These are phyloP conservation scores for Cenopis cana DNA, from an alignment of 2,888 invertebrate species.

Conservation along the genomic window DNA sequence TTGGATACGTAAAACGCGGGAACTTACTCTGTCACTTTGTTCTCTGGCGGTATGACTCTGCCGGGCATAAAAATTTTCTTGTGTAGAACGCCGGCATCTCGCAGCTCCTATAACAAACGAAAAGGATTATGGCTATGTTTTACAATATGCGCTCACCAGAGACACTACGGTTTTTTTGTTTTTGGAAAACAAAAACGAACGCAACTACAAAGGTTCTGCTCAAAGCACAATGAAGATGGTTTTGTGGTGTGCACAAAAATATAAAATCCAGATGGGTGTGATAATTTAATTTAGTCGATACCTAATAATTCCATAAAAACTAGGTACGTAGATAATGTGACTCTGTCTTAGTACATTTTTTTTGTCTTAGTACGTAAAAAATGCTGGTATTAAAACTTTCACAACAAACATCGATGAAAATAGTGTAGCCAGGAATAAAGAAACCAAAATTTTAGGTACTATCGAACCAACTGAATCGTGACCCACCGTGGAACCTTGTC, in stretches of 20 bases:
- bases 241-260: neutral
- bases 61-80: constrained; percentile 78
- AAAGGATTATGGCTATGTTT: constrained; percentile 48
- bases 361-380: neutral
- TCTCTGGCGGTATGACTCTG: constrained; percentile 71
- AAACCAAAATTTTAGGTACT: no score
- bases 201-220: neutral
- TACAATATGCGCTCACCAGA: neutral
- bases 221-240: neutral
- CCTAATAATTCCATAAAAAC: no score
- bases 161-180: neutral
- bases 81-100: constrained; percentile 66
- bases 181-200: neutral
- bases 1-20: constrained; percentile 21
- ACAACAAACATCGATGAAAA: neutral
- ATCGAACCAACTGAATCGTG: no score
- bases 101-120: constrained; percentile 70
- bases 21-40: constrained; percentile 74
- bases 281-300: no score
- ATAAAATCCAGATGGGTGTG: no score
- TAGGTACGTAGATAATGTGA: no score
- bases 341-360: no score
- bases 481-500: no score
- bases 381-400: neutral
- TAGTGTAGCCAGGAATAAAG: neutral